A percentile compares a stretch with the other conserved stretches of the same genome.
phyloP scores from a whole-genome alignment of 2,888 invertebrate species.

The Electrophaes corylata region DNA sequence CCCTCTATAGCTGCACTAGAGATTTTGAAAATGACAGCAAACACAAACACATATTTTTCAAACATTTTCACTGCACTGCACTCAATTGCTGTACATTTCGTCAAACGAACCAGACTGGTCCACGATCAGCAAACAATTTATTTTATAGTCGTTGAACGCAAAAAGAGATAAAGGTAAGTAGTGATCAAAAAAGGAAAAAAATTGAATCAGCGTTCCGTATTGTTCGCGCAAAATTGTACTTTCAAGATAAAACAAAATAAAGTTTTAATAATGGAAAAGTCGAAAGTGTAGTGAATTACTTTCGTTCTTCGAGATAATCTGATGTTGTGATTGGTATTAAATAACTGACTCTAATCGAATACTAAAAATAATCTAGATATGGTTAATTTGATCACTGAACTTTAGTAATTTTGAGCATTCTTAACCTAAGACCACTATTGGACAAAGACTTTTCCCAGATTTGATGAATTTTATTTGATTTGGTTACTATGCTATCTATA shows the following conservation, averaged over 20 bases:
- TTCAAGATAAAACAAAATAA: conserved; percentile 61
- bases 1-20: conserved; percentile 62
- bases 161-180: conserved; percentile 54
- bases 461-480: too few relatives aligned
- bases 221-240: conserved; percentile 60
- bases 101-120: conserved; percentile 62
- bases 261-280: conserved; percentile 54
- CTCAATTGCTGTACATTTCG: conserved; percentile 59
- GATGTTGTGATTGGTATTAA: conserved; percentile 33
- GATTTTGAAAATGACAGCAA: conserved; percentile 37
- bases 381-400: too few relatives aligned
- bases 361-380: background rate
- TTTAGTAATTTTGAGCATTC: too few relatives aligned
- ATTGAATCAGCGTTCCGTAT: conserved; percentile 51
- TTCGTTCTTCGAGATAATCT: conserved; percentile 46
- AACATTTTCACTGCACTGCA: conserved; percentile 62
- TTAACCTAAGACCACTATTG: too few relatives aligned
- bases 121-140: conserved; percentile 55
- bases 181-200: conserved; percentile 54
- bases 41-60: conserved; percentile 52
- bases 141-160: conserved; percentile 67
- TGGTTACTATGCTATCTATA: too few relatives aligned
- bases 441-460: too few relatives aligned
- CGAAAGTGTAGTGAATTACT: conserved; percentile 48
- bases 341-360: conserved; percentile 25